phyloP scores from a whole-genome alignment of 1,140 invertebrate species.

The Pteromalus puparum region DNA sequence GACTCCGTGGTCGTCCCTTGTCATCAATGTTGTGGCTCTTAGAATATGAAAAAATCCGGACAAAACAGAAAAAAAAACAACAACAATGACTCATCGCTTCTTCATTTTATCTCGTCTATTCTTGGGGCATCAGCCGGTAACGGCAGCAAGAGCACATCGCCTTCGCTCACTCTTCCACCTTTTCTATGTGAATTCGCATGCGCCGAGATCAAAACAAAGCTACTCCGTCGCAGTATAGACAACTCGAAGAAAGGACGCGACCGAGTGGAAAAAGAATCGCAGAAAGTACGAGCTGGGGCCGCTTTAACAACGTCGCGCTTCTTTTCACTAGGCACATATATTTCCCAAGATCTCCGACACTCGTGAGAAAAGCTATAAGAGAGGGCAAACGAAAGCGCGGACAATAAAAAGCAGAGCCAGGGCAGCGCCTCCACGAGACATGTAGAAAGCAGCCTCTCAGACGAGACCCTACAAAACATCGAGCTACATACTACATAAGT shows the following conservation, averaged over 20 bases:
- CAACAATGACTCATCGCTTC: background rate
- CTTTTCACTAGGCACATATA: conserved; percentile 3
- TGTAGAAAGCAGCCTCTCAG: conserved; percentile 17
- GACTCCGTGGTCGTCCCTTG: no score
- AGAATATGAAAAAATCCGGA: no score
- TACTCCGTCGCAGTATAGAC: background rate
- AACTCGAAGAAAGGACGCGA: conserved; percentile 14
- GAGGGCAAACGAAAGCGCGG: background rate
- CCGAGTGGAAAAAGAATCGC: background rate
- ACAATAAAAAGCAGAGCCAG: background rate
- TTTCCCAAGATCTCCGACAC: background rate
- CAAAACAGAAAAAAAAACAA: no score
- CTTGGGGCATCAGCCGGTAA: background rate
- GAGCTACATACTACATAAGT: no score
- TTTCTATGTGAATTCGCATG: no score
- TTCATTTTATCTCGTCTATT: background rate
- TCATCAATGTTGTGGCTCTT: no score
- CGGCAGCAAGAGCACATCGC: background rate
- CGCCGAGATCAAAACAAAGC: background rate
- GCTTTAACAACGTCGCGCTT: background rate
- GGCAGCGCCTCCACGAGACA: background rate
- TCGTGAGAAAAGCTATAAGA: background rate
- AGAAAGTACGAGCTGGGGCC: background rate
- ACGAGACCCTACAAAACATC: conserved; percentile 21
- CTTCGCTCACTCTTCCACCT: background rate